phyloP scores from a whole-genome alignment of 2,797 vertebrate species.

The Onychomys leucogaster region DNA sequence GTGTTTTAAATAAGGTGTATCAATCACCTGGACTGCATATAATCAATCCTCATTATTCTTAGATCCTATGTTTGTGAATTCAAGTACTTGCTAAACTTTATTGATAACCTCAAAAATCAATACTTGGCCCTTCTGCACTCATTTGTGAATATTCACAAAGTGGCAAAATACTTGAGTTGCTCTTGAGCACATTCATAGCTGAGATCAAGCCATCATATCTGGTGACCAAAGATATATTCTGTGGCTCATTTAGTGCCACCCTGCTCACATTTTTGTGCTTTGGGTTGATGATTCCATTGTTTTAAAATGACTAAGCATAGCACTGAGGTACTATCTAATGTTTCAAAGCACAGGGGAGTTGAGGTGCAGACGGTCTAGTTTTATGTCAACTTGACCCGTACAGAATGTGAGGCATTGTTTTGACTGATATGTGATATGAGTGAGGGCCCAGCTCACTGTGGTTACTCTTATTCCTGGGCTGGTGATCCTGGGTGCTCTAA shows the following conservation, averaged over 20 bases:
- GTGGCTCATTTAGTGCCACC: neutral
- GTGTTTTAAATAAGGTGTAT: constrained; percentile 23
- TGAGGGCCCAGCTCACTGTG: no score
- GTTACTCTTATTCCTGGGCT: no score
- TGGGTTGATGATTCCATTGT: neutral
- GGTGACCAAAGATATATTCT: neutral
- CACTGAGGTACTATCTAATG: neutral
- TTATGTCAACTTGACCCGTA: neutral
- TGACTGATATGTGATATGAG: no score
- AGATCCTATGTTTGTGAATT: neutral
- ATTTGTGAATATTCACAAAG: neutral
- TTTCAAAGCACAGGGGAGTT: neutral
- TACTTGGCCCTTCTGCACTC: neutral
- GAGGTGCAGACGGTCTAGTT: neutral
- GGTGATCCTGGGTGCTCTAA: no score
- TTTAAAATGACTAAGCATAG: neutral
- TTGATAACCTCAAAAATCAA: neutral
- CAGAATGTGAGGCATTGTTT: neutral
- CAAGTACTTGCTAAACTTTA: neutral
- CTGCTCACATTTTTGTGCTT: neutral
- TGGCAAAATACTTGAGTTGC: neutral
- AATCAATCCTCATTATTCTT: constrained; percentile 21
- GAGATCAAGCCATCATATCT: no score
- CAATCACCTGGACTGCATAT: neutral
- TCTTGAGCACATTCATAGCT: rapidly evolving